phyloP scores from a whole-genome alignment of 2,888 invertebrate genomes.

The Sinodicranocentrus sp. region DNA sequence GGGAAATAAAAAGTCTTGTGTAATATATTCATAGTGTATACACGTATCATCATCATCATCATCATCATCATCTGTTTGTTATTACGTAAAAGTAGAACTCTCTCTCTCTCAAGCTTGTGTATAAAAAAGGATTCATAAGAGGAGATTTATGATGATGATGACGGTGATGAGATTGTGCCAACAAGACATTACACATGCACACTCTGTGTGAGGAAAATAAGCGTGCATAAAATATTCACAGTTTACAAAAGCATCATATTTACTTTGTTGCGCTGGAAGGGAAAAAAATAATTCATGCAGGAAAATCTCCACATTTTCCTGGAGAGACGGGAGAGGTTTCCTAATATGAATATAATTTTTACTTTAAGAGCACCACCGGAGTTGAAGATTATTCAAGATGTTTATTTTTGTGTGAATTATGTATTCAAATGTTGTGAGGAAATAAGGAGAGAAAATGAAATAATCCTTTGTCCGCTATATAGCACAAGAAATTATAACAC shows the following conservation, averaged over 20 bases:
- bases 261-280: conserved; percentile 20
- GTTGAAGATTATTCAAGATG: too few species aligned
- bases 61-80: conserved; percentile 18
- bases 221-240: conserved; percentile 55
- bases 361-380: not conserved
- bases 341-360: conserved; percentile 15
- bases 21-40: not conserved
- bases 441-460: not conserved
- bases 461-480: not conserved
- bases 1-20: conserved; percentile 2
- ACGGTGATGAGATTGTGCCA: conserved; percentile 48
- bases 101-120: too few species aligned
- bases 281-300: conserved; percentile 19
- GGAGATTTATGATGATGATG: conserved; percentile 36
- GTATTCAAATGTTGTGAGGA: too few species aligned
- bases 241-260: conserved; percentile 11
- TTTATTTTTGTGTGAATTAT: too few species aligned
- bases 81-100: conserved; percentile 12
- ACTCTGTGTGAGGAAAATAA: conserved; percentile 14
- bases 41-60: not conserved
- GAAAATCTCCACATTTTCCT: conserved; percentile 3
- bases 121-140: conserved; percentile 6
- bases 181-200: conserved; percentile 28
- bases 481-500: not conserved
- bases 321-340: too few species aligned